Conservation (phyloP, 2,888 invertebrate genomes). For the Sinentomon sp. region DNA sequence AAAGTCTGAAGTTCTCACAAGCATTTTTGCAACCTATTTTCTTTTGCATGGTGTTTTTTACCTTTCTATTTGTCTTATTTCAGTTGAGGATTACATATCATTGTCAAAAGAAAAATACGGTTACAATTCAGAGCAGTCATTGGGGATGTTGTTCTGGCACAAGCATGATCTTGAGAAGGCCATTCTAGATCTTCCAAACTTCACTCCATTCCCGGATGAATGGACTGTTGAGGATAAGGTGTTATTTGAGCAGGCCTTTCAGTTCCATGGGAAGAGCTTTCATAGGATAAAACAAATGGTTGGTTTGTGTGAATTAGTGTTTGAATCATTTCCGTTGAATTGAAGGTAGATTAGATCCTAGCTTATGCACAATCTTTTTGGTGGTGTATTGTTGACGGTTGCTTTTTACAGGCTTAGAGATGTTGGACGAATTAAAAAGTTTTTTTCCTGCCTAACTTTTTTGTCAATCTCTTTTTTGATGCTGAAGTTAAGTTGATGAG, state of each 20-base stretch:
- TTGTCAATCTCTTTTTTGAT: too few relatives aligned
- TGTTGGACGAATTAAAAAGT: too few relatives aligned
- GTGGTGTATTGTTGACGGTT: too few relatives aligned
- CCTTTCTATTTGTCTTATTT: slow-evolving; percentile 17
- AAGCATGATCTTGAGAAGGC: slow-evolving; percentile 83
- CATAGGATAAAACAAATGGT: slow-evolving; percentile 94
- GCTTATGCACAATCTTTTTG: neutral
- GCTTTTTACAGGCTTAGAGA: too few relatives aligned
- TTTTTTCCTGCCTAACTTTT: too few relatives aligned
- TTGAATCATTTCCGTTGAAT: too few relatives aligned
- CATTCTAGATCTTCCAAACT: slow-evolving; percentile 75
- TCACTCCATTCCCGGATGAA: slow-evolving; percentile 89
- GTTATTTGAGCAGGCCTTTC: slow-evolving; percentile 89
- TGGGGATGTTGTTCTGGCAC: slow-evolving; percentile 95
- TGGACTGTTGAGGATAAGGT: slow-evolving; percentile 97
- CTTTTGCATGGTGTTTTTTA: too few relatives aligned
- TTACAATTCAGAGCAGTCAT: slow-evolving; percentile 85
- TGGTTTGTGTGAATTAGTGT: slow-evolving; percentile 17
- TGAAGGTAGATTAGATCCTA: too few relatives aligned
- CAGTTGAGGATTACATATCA: slow-evolving; percentile 84
- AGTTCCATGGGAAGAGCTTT: slow-evolving; percentile 93
- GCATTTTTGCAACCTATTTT: too few relatives aligned
- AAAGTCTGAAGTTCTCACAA: too few relatives aligned
- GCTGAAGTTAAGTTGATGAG: too few relatives aligned
- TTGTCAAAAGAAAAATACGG: slow-evolving; percentile 90